Percentiles rank a stretch among this genome's conserved stretches.
phyloP scores from a whole-genome alignment of 2,113 vertebrate genomes.

The Rissa tridactyla region DNA sequence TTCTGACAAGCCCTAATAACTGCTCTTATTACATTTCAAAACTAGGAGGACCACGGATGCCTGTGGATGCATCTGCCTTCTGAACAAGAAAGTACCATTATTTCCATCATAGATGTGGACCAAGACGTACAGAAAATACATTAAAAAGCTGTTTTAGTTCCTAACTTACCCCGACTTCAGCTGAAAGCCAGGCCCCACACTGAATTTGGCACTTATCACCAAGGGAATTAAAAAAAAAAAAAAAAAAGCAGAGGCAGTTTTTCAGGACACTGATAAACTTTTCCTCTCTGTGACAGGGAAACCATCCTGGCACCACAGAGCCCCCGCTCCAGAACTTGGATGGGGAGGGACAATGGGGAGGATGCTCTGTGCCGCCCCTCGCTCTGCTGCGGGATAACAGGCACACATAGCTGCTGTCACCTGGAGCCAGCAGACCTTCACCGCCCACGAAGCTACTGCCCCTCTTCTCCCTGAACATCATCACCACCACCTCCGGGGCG shows the following conservation, averaged over 20 bases:
- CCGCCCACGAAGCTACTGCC: neutral
- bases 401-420: neutral
- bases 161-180: neutral
- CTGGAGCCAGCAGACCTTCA: neutral
- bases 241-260: neutral
- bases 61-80: neutral
- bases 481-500: neutral
- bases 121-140: neutral
- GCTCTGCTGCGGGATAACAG: neutral
- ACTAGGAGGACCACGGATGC: neutral
- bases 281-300: neutral
- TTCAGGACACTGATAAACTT: neutral
- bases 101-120: neutral
- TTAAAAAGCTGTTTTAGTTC: neutral
- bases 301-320: neutral
- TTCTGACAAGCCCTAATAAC: neutral
- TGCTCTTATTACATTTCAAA: neutral
- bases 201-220: neutral
- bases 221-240: neutral
- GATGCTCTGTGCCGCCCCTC: neutral
- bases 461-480: neutral
- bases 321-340: fast-evolving
- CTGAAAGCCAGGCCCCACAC: neutral
- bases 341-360: fast-evolving
- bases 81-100: neutral